phyloP scores from a whole-genome alignment of 2,113 vertebrate genomes.

The Sturnira hondurensis region DNA sequence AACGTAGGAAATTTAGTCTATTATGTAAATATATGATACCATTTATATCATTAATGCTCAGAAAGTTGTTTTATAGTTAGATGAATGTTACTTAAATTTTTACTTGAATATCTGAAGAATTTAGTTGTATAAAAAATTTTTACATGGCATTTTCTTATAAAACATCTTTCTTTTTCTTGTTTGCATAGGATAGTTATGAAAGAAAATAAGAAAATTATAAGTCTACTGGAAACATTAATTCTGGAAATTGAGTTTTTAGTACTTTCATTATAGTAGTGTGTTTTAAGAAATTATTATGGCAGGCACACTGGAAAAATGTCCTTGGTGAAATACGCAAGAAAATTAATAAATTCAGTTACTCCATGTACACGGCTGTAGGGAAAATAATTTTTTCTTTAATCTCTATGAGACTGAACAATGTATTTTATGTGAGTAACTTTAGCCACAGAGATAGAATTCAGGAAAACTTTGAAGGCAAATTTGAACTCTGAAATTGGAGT shows the following conservation, averaged over 20 bases:
- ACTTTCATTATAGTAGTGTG: not conserved
- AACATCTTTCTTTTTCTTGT: not conserved
- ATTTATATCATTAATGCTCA: not conserved
- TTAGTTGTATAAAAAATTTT: not conserved
- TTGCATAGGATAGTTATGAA: not conserved
- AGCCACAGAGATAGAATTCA: not conserved
- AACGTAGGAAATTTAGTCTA: not conserved
- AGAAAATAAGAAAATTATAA: not conserved
- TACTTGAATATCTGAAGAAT: not conserved
- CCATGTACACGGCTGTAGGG: not conserved
- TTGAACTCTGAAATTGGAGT: not conserved
- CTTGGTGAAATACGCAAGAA: not conserved
- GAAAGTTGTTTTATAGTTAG: not conserved
- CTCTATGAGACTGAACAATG: not conserved
- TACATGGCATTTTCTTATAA: not conserved
- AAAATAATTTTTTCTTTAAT: not conserved
- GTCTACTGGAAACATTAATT: not conserved
- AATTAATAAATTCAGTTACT: not conserved
- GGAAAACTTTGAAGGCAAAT: constrained; percentile 10
- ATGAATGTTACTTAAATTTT: not conserved
- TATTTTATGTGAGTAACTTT: constrained; percentile 25
- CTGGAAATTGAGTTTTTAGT: not conserved
- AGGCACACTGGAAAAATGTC: not conserved
- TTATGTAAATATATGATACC: not conserved
- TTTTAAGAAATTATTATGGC: not conserved